These are phyloP conservation scores for Cantharis flavilabris DNA, from an alignment of 2,888 invertebrate genomes.

Conservation along the genomic window DNA sequence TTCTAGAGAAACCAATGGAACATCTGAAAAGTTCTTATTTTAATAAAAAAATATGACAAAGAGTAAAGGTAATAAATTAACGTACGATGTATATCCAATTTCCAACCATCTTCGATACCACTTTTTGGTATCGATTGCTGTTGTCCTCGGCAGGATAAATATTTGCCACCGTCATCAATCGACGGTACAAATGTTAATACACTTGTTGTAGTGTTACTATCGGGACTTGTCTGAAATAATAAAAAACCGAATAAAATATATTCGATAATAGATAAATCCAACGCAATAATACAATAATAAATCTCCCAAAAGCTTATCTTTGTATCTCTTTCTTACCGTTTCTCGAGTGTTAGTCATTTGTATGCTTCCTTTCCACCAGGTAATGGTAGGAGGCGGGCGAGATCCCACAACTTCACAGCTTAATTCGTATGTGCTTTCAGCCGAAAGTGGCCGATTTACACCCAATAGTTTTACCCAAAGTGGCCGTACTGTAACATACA, in stretches of 20 bases:
- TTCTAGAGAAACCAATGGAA: slow-evolving; percentile 80
- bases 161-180: slow-evolving; percentile 79
- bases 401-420: slow-evolving; percentile 76
- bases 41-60: neutral
- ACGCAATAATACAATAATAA: neutral
- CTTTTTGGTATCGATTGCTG: slow-evolving; percentile 76
- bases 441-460: slow-evolving; percentile 72
- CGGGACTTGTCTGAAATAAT: slow-evolving; percentile 61
- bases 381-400: slow-evolving; percentile 75
- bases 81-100: slow-evolving; percentile 85
- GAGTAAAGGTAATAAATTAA: slow-evolving; percentile 39
- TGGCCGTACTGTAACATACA: slow-evolving; percentile 68
- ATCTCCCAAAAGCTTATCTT: neutral
- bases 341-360: slow-evolving; percentile 69
- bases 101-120: slow-evolving; percentile 79
- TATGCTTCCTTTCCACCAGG: slow-evolving; percentile 77
- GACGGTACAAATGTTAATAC: slow-evolving; percentile 76
- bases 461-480: slow-evolving; percentile 71
- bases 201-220: slow-evolving; percentile 78
- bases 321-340: slow-evolving; percentile 61
- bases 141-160: slow-evolving; percentile 77
- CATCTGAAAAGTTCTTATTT: slow-evolving; percentile 67
- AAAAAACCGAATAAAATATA: neutral
- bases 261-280: neutral
- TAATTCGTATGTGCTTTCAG: slow-evolving; percentile 72